These are phyloP conservation scores for Nipponacmea schrenckii DNA, from an alignment of 2,888 invertebrate genomes.

Conservation along the genomic window DNA sequence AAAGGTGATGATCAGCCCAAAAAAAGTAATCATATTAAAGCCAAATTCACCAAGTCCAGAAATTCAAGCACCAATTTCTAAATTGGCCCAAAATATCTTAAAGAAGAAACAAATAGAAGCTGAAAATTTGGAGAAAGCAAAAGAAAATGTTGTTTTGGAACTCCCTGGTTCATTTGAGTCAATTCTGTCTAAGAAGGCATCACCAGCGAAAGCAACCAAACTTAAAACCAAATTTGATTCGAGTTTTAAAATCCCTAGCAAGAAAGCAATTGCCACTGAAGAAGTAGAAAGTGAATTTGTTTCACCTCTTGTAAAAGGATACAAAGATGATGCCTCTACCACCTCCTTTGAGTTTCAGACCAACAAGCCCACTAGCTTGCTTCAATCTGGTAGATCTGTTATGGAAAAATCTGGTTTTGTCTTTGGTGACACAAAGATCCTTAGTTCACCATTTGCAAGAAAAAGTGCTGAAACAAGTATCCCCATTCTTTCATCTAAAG, in stretches of 20 bases:
- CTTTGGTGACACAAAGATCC: background rate
- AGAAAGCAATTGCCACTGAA: background rate
- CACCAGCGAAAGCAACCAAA: background rate
- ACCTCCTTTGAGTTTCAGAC: background rate
- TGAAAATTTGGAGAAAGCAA: background rate
- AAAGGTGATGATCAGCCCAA: background rate
- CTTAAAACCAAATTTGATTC: background rate
- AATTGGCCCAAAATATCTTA: background rate
- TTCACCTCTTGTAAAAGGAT: background rate
- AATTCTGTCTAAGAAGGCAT: background rate
- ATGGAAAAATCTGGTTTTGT: background rate
- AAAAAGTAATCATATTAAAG: background rate
- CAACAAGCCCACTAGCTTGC: background rate
- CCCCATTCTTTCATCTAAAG: background rate
- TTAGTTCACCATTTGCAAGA: background rate
- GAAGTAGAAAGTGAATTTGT: background rate
- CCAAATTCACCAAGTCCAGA: background rate
- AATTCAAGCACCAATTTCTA: background rate
- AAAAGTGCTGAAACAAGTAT: background rate
- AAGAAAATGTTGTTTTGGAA: background rate
- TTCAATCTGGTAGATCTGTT: background rate
- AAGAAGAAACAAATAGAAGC: background rate
- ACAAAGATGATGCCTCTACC: background rate
- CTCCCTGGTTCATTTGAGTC: background rate
- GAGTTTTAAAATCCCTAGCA: background rate